Evolutionary conservation across 2,888 invertebrate genomes (phyloP), one percentile per base, ranked within the genome.

Genomic region (Drosophila nigricruria): DNA sequence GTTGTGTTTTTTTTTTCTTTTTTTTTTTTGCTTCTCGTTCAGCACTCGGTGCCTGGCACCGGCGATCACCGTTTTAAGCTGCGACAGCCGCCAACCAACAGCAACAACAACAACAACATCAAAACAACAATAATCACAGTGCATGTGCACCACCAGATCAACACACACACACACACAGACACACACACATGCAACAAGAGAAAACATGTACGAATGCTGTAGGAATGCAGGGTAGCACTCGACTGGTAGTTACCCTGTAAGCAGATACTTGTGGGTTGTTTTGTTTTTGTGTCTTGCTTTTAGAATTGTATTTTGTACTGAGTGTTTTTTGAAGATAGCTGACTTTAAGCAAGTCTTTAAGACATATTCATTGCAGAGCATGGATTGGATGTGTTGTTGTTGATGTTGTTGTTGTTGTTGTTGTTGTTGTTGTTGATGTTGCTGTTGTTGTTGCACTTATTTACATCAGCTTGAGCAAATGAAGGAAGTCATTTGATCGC

Each of bases 31-130:
- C 56, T 45, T 66, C 42, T 59, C 67, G 61, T 58, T 67, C 62
- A 32, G 63, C 52, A 25, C 32, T 58, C 82, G 79, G 91, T 91
- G 90, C 91, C 91, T 85, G 91, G 91, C 77, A 91, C 91, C 87
- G 75, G 89, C 76, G 91, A 91, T 91, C 91, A 89, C 91, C 87
- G 89, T 82, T 89, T 89, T 80, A 89, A 82, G 79, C 82, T 70
- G 63, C 79, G 75, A 67, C 81, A 76, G 66, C 52, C 14, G 69
- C 70, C 62, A 73, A 56, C 57, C 77, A 66, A 70, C 73, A 69
- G 32, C 67, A 67, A 32, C 67, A 70, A 49, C 73, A 65, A 43
- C 50, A 80, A 47, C 50, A 80, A 63, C 74, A 65, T 45, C 47
- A 80, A 66, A 49, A 70, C 64, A 64, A 70, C 72, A 73, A 65